Base-by-base conservation (phyloP, 2,797 vertebrate genomes). In the Spinus pinus region DNA sequence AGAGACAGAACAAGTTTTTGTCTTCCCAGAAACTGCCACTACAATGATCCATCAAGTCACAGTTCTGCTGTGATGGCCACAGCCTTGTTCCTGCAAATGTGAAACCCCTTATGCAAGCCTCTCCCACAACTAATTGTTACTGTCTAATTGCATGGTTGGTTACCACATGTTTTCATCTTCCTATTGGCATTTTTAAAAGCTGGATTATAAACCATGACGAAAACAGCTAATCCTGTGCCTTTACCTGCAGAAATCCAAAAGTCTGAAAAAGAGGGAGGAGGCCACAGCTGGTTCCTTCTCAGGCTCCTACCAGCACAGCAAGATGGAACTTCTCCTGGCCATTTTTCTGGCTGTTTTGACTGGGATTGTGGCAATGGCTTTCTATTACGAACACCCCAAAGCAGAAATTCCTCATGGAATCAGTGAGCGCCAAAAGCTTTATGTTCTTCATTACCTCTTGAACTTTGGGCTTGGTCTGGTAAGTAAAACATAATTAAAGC, bases 381-480 rank as follows among this genome's bases (percentile, higher is more conserved):
- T 96, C 69, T 94, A 95, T 27, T 88, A 86, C 3, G 87, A 95
- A 46, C 91, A 96, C 16, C 58, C 86, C 39, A 88, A 44, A 50
- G 84, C 57, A 87, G 60, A 94, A 37, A 91, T 97, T 61, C 95
- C 95, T 54, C 93, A 7, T 16, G 94, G 12, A 91, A 25, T 95
- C 39, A 82, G 54, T 37, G 53, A 95, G 69, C 54, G 23, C 25
- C 46, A 3, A 49, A 97, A 94, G 69, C 46, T 97, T 81, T 78
- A 62, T 13, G 0, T 12, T 66, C 3, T 89, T 33, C 93, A 95
- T 75, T 35, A 93, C 9, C 0, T 18, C 10, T 0, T 70, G 13
- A 95, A 94, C 62, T 89, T 97, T 2, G 19, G 0, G 2, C 4
- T 96, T 58, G 92, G 86, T 47, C 46, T 97, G 93, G 95, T 95